These are phyloP conservation scores for Pangasius larnaudii DNA, from an alignment of 2,797 vertebrate genomes.

Conservation along the genomic window DNA sequence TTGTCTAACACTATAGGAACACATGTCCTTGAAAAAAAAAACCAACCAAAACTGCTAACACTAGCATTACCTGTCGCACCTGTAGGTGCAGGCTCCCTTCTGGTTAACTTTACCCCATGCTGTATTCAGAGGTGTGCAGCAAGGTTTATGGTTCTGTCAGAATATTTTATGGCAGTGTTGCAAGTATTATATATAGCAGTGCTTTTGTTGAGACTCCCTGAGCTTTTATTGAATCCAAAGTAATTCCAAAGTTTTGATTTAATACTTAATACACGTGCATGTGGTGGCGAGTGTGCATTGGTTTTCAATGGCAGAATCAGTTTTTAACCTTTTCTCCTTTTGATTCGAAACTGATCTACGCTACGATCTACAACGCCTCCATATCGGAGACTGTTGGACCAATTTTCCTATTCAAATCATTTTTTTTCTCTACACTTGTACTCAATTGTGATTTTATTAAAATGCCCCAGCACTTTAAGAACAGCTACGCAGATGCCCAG, in stretches of 20 bases:
- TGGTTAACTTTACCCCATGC: background rate
- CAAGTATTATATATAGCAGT: background rate
- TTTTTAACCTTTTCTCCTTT: background rate
- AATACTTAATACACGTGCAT: background rate
- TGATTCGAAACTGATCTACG: background rate
- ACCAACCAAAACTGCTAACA: background rate
- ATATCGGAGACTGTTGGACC: background rate
- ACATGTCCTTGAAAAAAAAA: background rate
- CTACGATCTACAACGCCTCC: no score
- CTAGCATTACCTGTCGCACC: background rate
- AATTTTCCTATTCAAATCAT: background rate
- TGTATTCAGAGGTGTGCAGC: background rate
- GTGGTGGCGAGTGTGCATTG: background rate
- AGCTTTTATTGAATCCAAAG: background rate
- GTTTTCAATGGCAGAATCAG: background rate
- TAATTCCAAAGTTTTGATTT: background rate
- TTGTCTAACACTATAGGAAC: background rate
- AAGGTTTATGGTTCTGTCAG: conserved; percentile 21
- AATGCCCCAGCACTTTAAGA: background rate
- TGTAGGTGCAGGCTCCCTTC: background rate
- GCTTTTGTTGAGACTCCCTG: background rate
- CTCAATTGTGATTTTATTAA: background rate
- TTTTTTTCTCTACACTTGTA: background rate
- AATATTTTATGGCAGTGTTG: conserved; percentile 2
- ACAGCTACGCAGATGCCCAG: background rate